phyloP scores from a whole-genome alignment of 2,113 vertebrate species.

The Dryoscopus gambensis region DNA sequence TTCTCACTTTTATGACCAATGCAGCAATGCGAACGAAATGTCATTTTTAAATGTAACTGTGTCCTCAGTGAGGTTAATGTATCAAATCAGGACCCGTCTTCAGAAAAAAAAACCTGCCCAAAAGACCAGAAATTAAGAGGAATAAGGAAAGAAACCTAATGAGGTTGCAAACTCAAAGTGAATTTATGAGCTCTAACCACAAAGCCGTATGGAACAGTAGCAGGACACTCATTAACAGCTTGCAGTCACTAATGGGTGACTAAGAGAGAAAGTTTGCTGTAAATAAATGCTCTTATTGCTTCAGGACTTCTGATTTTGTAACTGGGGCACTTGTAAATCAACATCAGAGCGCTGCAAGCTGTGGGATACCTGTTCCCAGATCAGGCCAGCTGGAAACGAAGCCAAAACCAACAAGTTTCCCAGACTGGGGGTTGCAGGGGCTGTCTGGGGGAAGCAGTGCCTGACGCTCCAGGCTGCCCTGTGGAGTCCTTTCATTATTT shows the following conservation, averaged over 20 bases:
- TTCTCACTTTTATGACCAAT: neutral
- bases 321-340: constrained; percentile 23
- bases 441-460: neutral
- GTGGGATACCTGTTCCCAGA: neutral
- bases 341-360: neutral
- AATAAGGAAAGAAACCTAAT: neutral
- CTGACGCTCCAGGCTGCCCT: neutral
- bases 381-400: constrained; percentile 38
- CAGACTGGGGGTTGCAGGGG: neutral
- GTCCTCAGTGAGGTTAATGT: neutral
- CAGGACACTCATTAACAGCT: neutral
- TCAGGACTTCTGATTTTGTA: neutral
- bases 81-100: neutral
- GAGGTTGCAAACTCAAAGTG: neutral
- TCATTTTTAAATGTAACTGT: neutral
- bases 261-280: neutral
- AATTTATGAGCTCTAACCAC: neutral
- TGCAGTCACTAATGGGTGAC: neutral
- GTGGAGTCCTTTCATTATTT: neutral
- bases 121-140: neutral
- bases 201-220: neutral
- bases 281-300: neutral
- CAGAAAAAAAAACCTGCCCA: neutral
- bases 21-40: neutral
- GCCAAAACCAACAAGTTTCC: constrained; percentile 11